Percentiles rank a stretch among this genome's conserved stretches.
Evolutionary conservation across 2,888 invertebrate genomes (phyloP).

Genomic region (Leucoptera coffeella): DNA sequence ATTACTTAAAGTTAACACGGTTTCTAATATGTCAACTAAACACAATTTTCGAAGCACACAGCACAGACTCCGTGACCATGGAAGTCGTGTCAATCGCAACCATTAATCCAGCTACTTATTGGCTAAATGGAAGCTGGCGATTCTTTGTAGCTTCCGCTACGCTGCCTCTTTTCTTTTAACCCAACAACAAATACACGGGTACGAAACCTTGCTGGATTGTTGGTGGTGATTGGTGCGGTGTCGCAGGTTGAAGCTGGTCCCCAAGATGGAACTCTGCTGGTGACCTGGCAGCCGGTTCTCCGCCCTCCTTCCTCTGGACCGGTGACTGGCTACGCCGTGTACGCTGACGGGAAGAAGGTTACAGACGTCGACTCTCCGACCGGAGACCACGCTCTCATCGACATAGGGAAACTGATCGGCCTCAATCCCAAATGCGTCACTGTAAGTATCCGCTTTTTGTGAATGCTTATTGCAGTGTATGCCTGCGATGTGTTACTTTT

Average conservation of each 20-base stretch:
- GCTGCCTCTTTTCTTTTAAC: slow-evolving; percentile 1
- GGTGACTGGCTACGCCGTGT: slow-evolving; percentile 95
- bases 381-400: slow-evolving; percentile 95
- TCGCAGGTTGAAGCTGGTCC: slow-evolving; percentile 94
- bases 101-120: slow-evolving; percentile 55
- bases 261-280: slow-evolving; percentile 95
- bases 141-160: slow-evolving; percentile 16
- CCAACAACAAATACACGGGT: not conserved
- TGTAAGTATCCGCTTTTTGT: slow-evolving; percentile 50
- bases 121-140: too few species aligned
- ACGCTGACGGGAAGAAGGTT: slow-evolving; percentile 95
- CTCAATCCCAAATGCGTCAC: slow-evolving; percentile 95
- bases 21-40: too few species aligned
- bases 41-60: slow-evolving; percentile 48
- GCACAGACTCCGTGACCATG: slow-evolving; percentile 37
- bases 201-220: slow-evolving; percentile 35
- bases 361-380: slow-evolving; percentile 90
- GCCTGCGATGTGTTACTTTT: slow-evolving; percentile 2
- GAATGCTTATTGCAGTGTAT: slow-evolving; percentile 15
- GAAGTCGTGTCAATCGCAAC: slow-evolving; percentile 53
- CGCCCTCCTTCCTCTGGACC: slow-evolving; percentile 75
- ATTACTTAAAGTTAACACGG: too few species aligned
- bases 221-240: slow-evolving; percentile 55
- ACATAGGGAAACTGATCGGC: slow-evolving; percentile 88
- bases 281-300: slow-evolving; percentile 97